Evolutionary conservation across 2,797 vertebrate species (phyloP), one percentile per base, ranked within the genome.

Genomic region (Hozukius guyotensis): DNA sequence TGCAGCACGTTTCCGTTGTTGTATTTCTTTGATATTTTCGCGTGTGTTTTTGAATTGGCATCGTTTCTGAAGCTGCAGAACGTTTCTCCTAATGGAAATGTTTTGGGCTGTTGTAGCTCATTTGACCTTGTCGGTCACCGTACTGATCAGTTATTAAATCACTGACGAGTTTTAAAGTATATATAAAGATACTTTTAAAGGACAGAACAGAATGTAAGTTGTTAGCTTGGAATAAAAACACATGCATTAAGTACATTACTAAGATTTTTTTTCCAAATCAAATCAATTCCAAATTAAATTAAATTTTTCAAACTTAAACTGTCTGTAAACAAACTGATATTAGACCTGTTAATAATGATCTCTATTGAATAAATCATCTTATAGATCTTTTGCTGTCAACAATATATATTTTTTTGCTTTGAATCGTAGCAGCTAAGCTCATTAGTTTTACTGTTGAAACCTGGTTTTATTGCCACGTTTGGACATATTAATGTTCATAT

Each of bases 391-490:
- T 53, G 2, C 13, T 52, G 8, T 46, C 20, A 42, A 29, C 31
- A 8, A 4, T 55, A 22, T 5, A 18, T 14, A 20, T 4, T 32
- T 4, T 4, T 61, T 42, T 56, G 13, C n/a, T 38, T 31, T 7
- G 12, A 6, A 2, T 42, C 1, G 0, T 11, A 60, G 16, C 46
- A 61, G n/a, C 11, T 18, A 42, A 27, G 25, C 10, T 2, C 3
- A 27, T 66, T 55, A 67, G 57, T 49, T 49, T 29, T 31, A 56
- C 25, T 60, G 2, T 10, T 62, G 56, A 62, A 49, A 72, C 59
- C 25, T 66, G 32, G 42, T 70, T 78, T 57, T 36, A 49, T 10
- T 65, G 42, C 60, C 38, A 31, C 74, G 46, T 77, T 76, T 65
- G 0, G 38, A 57, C 29, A 56, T n/a, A 36, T 56, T 56, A 56